A percentile compares a stretch with the other conserved stretches of the same genome.
Conservation (phyloP, 2,113 vertebrate genomes). For the Microcebus jonahi region DNA sequence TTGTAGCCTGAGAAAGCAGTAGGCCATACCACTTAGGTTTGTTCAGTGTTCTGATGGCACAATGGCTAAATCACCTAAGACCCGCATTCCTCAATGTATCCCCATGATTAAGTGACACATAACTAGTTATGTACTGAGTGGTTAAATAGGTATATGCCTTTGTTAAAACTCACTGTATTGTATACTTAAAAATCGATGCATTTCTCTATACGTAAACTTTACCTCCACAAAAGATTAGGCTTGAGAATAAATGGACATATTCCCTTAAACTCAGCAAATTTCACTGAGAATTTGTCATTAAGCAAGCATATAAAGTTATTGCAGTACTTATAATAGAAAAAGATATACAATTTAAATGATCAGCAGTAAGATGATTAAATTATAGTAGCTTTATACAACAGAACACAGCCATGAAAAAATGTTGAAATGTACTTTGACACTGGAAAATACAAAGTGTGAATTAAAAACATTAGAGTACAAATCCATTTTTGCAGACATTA, state of each 20-base stretch:
- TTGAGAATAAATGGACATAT: not conserved
- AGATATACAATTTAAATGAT: conserved; percentile 38
- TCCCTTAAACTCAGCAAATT: conserved; percentile 34
- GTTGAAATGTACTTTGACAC: conserved; percentile 16
- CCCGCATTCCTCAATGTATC: not conserved
- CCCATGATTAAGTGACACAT: not conserved
- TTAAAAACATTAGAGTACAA: conserved; percentile 45
- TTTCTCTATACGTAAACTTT: not conserved
- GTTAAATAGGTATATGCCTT: not conserved
- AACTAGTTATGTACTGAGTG: not conserved
- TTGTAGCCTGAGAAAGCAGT: not conserved
- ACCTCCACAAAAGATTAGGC: not conserved
- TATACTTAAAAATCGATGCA: not conserved
- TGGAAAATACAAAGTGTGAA: conserved; percentile 42
- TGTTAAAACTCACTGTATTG: not conserved
- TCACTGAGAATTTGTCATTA: conserved; percentile 33
- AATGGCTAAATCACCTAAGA: not conserved
- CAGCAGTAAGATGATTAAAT: conserved; percentile 21
- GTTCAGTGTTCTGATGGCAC: not conserved
- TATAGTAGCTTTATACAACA: not conserved
- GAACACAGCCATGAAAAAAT: not conserved
- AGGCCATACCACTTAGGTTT: not conserved
- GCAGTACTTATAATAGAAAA: not conserved
- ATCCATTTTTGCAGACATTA: conserved; percentile 36
- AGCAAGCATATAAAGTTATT: not conserved